These are phyloP conservation scores for Ditula angustiorana DNA, from an alignment of 2,888 invertebrate genomes.

Conservation along the genomic window DNA sequence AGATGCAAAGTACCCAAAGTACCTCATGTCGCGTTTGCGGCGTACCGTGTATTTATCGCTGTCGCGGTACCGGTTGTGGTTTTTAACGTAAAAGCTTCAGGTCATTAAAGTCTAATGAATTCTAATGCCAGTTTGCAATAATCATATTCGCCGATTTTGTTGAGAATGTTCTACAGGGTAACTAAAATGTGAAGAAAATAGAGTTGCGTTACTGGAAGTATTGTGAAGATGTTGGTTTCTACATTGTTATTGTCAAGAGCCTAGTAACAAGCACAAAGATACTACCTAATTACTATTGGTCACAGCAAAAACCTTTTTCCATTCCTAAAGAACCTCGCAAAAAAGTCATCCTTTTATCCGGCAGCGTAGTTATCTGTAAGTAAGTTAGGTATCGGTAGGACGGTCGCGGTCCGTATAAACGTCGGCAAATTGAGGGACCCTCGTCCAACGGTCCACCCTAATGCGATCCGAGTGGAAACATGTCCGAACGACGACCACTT, in stretches of 20 bases:
- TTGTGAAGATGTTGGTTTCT: too few relatives aligned
- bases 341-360: constrained; percentile 44
- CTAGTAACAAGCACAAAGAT: constrained; percentile 17
- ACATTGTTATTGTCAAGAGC: background rate
- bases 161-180: too few relatives aligned
- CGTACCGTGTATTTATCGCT: constrained; percentile 35
- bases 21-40: constrained; percentile 37
- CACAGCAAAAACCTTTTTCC: constrained; percentile 46
- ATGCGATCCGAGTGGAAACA: constrained; percentile 59
- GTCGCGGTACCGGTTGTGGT: constrained; percentile 37
- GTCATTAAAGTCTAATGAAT: constrained; percentile 30
- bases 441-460: constrained; percentile 55
- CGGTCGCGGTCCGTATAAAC: constrained; percentile 57
- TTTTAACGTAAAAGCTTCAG: constrained; percentile 33
- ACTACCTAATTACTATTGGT: constrained; percentile 36
- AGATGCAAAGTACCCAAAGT: constrained; percentile 36
- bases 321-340: constrained; percentile 41
- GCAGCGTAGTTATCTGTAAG: constrained; percentile 46
- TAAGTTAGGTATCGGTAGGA: constrained; percentile 48
- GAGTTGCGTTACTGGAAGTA: too few relatives aligned
- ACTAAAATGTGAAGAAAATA: too few relatives aligned
- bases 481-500: constrained; percentile 51
- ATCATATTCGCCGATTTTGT: background rate
- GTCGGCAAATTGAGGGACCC: constrained; percentile 67
- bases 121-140: constrained; percentile 10